These are phyloP conservation scores for Gandaritis pyraliata DNA, from an alignment of 2,888 invertebrate genomes.

Conservation along the genomic window DNA sequence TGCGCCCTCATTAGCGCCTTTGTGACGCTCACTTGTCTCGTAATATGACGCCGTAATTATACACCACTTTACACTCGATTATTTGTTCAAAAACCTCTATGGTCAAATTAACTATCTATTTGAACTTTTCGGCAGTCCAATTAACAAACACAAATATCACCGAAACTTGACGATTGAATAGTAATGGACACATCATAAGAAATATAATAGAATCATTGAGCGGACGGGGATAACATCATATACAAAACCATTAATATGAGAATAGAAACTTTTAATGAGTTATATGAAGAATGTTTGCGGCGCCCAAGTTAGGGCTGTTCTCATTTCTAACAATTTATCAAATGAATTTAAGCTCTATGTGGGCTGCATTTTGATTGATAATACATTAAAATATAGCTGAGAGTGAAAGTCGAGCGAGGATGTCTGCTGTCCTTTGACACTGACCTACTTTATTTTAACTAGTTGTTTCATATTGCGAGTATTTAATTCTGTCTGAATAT, in stretches of 20 bases:
- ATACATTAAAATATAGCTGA: conserved; percentile 49
- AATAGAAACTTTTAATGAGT: conserved; percentile 37
- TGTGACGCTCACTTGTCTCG: conserved; percentile 81
- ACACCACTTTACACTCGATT: conserved; percentile 74
- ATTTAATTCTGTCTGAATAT: conserved; percentile 5
- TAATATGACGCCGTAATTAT: conserved; percentile 78
- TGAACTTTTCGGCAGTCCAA: neutral
- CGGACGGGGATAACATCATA: conserved; percentile 9
- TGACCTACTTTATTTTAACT: conserved; percentile 75
- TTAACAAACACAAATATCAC: neutral
- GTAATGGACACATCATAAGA: conserved; percentile 16
- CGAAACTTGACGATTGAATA: neutral
- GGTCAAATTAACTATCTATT: conserved; percentile 1
- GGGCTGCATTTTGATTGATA: conserved; percentile 61
- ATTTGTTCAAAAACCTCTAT: conserved; percentile 47
- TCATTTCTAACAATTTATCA: conserved; percentile 29
- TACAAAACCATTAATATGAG: conserved; percentile 15
- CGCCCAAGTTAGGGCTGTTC: conserved; percentile 32
- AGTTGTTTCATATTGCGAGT: conserved; percentile 43
- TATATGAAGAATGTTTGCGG: conserved; percentile 36
- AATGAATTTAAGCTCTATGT: conserved; percentile 60
- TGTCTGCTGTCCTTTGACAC: conserved; percentile 71
- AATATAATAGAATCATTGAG: conserved; percentile 15
- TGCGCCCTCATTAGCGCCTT: conserved; percentile 82
- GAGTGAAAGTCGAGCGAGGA: conserved; percentile 52